A percentile compares a stretch with the other conserved stretches of the same genome.
These are phyloP conservation scores for Sardinella longiceps DNA, from an alignment of 2,797 vertebrate genomes.

Conservation along the genomic window DNA sequence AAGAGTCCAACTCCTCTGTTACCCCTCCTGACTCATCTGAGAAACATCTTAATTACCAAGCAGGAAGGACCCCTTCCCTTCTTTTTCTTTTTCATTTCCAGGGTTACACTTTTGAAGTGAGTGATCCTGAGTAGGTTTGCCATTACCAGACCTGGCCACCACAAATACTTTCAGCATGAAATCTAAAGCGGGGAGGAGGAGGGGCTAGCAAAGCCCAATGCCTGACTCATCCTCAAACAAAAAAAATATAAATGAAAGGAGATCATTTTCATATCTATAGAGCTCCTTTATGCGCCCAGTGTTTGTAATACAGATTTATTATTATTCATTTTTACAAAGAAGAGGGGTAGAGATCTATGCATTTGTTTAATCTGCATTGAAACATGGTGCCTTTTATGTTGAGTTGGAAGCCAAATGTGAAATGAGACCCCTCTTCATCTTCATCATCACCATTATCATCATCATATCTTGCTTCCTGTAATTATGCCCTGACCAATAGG, in stretches of 20 bases:
- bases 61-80: not conserved
- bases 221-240: slow-evolving; percentile 20
- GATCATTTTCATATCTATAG: slow-evolving; percentile 38
- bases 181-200: not conserved
- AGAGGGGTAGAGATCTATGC: not conserved
- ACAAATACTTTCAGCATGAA: slow-evolving; percentile 4
- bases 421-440: slow-evolving; percentile 5
- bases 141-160: slow-evolving; percentile 18
- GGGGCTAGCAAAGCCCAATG: not conserved
- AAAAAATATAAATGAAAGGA: slow-evolving; percentile 5
- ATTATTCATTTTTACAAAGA: slow-evolving; percentile 9
- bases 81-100: slow-evolving; percentile 3
- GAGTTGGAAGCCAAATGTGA: slow-evolving; percentile 26
- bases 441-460: slow-evolving; percentile 31
- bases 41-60: not conserved
- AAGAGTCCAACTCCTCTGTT: not conserved
- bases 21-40: not conserved
- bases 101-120: not conserved
- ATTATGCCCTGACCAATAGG: slow-evolving; percentile 1
- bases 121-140: not conserved
- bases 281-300: slow-evolving; percentile 11
- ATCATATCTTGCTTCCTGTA: slow-evolving; percentile 12
- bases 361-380: slow-evolving; percentile 26
- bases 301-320: slow-evolving; percentile 7
- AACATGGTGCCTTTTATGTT: slow-evolving; percentile 18